Evolutionary conservation across 2,113 vertebrate genomes (phyloP).

Genomic region (Martes martes): DNA sequence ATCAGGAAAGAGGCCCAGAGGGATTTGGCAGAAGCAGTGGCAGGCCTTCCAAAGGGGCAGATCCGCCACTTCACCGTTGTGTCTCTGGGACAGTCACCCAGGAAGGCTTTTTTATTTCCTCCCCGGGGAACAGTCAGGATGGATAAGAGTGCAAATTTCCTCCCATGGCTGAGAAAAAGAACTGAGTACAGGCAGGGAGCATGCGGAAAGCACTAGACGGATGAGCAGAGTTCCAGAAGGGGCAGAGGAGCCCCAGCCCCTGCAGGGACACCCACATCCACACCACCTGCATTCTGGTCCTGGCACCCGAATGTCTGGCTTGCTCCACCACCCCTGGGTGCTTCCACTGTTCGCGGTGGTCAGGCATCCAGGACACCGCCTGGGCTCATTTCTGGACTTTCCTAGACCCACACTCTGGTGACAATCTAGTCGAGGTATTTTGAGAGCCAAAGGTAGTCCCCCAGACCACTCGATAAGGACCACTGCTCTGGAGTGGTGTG

Average conservation of each 20-base stretch:
- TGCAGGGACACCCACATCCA: no score
- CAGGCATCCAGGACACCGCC: not conserved
- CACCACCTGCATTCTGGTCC: not conserved
- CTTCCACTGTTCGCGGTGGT: not conserved
- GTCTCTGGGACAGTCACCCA: not conserved
- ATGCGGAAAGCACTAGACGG: fast-evolving
- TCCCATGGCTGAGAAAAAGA: not conserved
- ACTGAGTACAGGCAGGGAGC: no score
- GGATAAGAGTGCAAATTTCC: not conserved
- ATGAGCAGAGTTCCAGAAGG: not conserved
- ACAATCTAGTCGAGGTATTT: not conserved
- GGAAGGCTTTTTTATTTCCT: not conserved
- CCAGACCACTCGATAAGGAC: not conserved
- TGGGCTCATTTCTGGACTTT: not conserved
- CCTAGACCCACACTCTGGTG: not conserved
- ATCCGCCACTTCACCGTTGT: not conserved
- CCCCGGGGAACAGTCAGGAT: not conserved
- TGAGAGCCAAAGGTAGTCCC: not conserved
- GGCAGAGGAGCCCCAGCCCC: not conserved
- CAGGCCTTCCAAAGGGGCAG: not conserved
- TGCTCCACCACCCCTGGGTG: fast-evolving
- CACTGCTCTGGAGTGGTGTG: not conserved
- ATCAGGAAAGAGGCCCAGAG: not conserved
- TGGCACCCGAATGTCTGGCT: fast-evolving
- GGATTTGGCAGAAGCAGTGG: not conserved